Base-by-base conservation (phyloP, 37 sponge, comb jelly and placozoan species). In the Geodia barretti region DNA sequence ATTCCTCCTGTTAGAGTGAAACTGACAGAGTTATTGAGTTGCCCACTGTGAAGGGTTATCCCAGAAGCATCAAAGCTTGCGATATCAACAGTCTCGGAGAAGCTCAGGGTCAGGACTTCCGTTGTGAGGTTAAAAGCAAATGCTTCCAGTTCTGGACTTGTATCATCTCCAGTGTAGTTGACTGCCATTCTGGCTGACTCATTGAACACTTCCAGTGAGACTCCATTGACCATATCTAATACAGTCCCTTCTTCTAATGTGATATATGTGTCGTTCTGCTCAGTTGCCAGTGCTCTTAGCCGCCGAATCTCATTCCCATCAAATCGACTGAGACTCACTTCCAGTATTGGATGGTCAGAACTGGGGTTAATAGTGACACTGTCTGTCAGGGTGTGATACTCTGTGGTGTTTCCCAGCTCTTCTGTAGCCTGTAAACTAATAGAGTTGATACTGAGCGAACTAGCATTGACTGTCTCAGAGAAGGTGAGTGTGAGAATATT, bases 51-150 rank as follows among this genome's bases (percentile, higher is more conserved):
- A 24, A 96, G 80, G 14, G 81, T 82, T 37, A 96, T 28, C 60
- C 91, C 84, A 4, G 84, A 65, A 41, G 70, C 72, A 79, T 96
- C 94, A 67, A 90, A 65, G 4, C 88, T 86, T 14, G 37, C 43
- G 24, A 93, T 90, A 34, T 86, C 64, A 1, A 96, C 78, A 1
- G 94, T 91, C 72, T 96, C 97, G 29, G 83, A 84, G 86, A 96
- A 88, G 61, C 75, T 76, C 4, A 96, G 65, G 0, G 73, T 79
- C 31, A 96, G 61, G 0, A 81, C 32, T 68, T 90, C 97, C 7
- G 23, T 35, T 25, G 83, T 77, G 33, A 96, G 81, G 62, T 96
- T 72, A 23, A 96, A 26, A 23, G 47, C 54, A 43, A 86, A 91
- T 1, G 64, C 25, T 28, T 78, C 66, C 33, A 96, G 64, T 7